Evolutionary conservation across 2,797 vertebrate genomes (phyloP).

Genomic region (Taenioides sp.): DNA sequence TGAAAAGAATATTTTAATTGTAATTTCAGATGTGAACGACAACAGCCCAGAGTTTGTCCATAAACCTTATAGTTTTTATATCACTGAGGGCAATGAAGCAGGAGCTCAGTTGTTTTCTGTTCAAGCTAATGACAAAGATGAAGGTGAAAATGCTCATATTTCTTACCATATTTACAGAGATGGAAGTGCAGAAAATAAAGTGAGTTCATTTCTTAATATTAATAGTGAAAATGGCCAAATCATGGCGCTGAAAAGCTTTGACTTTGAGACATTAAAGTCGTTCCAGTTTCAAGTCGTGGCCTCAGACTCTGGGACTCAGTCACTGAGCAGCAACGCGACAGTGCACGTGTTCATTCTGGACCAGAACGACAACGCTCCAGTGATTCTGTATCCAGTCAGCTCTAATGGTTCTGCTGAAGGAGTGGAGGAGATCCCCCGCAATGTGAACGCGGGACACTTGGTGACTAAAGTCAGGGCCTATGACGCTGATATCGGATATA

Average conservation of each 20-base stretch:
- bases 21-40: slow-evolving; percentile 61
- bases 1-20: slow-evolving; percentile 51
- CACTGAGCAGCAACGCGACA: too few relatives aligned
- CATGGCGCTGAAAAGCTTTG: too few relatives aligned
- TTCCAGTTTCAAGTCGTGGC: too few relatives aligned
- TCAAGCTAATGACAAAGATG: slow-evolving; percentile 56
- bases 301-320: too few relatives aligned
- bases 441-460: slow-evolving; percentile 32
- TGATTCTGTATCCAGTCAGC: too few relatives aligned
- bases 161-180: neutral
- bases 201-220: slow-evolving; percentile 49
- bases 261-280: too few relatives aligned
- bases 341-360: too few relatives aligned
- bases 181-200: slow-evolving; percentile 12
- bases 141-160: slow-evolving; percentile 24
- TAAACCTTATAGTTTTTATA: slow-evolving; percentile 60
- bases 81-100: slow-evolving; percentile 62
- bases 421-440: slow-evolving; percentile 45
- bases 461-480: slow-evolving; percentile 36
- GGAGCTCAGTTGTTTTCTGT: slow-evolving; percentile 59
- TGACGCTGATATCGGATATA: too few relatives aligned
- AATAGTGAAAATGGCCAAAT: too few relatives aligned
- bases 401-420: slow-evolving; percentile 29
- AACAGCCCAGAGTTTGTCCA: slow-evolving; percentile 57
- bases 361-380: too few relatives aligned